Conservation (phyloP, 92 coral and sea anemone genomes). For the Paragorgia papillata region DNA sequence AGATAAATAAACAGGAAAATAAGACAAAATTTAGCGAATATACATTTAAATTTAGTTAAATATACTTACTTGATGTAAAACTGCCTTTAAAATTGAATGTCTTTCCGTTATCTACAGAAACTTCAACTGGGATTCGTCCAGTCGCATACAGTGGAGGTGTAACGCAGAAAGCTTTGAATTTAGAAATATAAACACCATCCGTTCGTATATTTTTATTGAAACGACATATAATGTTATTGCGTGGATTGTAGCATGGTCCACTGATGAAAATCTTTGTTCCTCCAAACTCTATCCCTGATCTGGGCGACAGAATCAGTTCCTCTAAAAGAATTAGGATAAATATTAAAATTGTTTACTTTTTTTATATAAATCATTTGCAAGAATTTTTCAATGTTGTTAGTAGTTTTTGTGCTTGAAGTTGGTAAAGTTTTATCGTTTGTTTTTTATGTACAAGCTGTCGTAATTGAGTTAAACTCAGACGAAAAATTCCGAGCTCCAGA, state of each 20-base stretch:
- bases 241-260: slow-evolving; percentile 54
- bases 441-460: too few species aligned
- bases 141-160: slow-evolving; percentile 67
- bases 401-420: too few species aligned
- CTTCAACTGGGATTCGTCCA: slow-evolving; percentile 64
- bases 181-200: slow-evolving; percentile 60
- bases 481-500: too few species aligned
- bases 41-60: too few species aligned
- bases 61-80: slow-evolving; percentile 72
- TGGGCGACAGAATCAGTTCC: slow-evolving; percentile 4
- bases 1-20: too few species aligned
- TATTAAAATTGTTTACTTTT: too few species aligned
- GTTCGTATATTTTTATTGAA: slow-evolving; percentile 55
- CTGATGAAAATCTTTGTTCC: slow-evolving; percentile 43
- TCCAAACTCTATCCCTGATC: slow-evolving; percentile 52
- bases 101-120: slow-evolving; percentile 73
- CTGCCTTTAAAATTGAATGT: slow-evolving; percentile 63
- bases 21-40: too few species aligned
- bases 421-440: too few species aligned
- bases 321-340: neutral
- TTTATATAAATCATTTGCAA: too few species aligned
- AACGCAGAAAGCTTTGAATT: slow-evolving; percentile 61
- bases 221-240: slow-evolving; percentile 66
- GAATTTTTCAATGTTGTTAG: too few species aligned
- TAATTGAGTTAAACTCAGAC: too few species aligned